A percentile compares a stretch with the other conserved stretches of the same genome.
Conservation (phyloP, 64 coral and sea anemone genomes). For the Stichodactyla helianthus region DNA sequence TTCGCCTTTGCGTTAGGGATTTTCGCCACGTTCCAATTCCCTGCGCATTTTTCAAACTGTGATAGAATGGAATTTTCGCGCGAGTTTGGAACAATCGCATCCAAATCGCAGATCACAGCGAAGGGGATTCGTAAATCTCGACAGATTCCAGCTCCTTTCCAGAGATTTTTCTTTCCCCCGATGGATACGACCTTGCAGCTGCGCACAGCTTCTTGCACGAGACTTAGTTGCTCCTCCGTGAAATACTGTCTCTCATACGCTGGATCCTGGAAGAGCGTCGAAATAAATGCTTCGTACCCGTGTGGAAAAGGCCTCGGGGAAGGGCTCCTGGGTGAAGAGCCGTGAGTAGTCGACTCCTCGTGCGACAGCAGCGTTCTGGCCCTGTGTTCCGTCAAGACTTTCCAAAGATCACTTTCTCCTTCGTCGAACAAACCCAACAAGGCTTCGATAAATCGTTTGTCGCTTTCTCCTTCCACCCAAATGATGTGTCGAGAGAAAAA, state of each 20-base stretch:
- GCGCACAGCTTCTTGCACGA: slow-evolving; percentile 62
- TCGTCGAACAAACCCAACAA: slow-evolving; percentile 84
- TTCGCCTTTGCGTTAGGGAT: slow-evolving; percentile 56
- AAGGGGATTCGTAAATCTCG: slow-evolving; percentile 78
- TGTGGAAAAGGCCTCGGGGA: neutral
- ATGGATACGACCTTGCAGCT: slow-evolving; percentile 72
- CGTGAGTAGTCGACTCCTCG: neutral
- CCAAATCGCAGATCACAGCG: slow-evolving; percentile 79
- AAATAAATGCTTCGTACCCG: neutral
- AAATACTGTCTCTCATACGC: slow-evolving; percentile 67
- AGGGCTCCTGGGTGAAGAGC: neutral
- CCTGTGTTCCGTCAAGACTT: slow-evolving; percentile 29
- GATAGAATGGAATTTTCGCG: slow-evolving; percentile 75
- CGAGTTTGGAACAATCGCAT: slow-evolving; percentile 86
- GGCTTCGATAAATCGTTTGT: slow-evolving; percentile 76
- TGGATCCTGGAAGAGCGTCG: slow-evolving; percentile 65
- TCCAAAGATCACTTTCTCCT: slow-evolving; percentile 46
- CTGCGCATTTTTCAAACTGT: slow-evolving; percentile 76
- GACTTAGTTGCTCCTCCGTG: slow-evolving; percentile 46
- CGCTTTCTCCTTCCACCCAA: slow-evolving; percentile 94
- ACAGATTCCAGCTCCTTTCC: slow-evolving; percentile 80
- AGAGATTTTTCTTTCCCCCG: slow-evolving; percentile 82
- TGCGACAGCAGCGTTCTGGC: neutral
- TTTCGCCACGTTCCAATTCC: slow-evolving; percentile 58
- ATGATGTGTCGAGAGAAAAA: slow-evolving; percentile 81